Base-by-base conservation (phyloP, 2,113 vertebrate species). In the Rhadina sibilatrix region DNA sequence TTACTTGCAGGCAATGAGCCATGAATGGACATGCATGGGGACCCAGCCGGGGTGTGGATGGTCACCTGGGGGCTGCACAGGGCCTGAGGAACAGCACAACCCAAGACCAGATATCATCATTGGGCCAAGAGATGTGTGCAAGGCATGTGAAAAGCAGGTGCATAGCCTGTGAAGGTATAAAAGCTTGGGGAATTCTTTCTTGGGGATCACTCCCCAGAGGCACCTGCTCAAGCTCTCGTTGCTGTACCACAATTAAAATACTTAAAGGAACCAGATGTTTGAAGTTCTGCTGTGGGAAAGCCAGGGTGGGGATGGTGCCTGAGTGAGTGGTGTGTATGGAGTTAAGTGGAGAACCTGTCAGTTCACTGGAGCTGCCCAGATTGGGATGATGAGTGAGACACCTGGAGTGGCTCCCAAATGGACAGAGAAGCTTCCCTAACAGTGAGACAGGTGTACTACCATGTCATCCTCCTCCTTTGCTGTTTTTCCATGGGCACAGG, bases 41-140 rank as follows among this genome's bases (percentile, higher is more conserved):
- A 50, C 27, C 27, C 30, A n/a, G 12, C n/a, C 0, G 0, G 24
- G 27, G 21, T 2, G 6, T 13, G 7, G 17, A 22, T 0, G 0
- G 33, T 59, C 44, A 66, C 35, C 28, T 1, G 0, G 50, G 46
- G 57, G 15, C 59, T 64, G 27, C 59, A 42, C 5, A 31, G 37
- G 42, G 35, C 42, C 57, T 9, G 8, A 33, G 8, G 18, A 57
- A 11, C 52, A 65, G 60, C 50, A 28, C 3, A 0, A 19, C 44
- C 53, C 4, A 1, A 52, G 37, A 24, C 10, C 68, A 59, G 17
- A 33, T 11, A n/a, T 10, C 77, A 59, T 13, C 12, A 24, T 0
- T 59, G 69, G 8, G 28, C 44, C 19, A 33, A 24, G 44, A 44
- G 37, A 27, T 52, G 44, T 7, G 23, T 46, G 60, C 60, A 24